Evolutionary conservation across 2,888 invertebrate genomes (phyloP), one percentile per base, ranked within the genome.

Genomic region (Oligia latruncula): DNA sequence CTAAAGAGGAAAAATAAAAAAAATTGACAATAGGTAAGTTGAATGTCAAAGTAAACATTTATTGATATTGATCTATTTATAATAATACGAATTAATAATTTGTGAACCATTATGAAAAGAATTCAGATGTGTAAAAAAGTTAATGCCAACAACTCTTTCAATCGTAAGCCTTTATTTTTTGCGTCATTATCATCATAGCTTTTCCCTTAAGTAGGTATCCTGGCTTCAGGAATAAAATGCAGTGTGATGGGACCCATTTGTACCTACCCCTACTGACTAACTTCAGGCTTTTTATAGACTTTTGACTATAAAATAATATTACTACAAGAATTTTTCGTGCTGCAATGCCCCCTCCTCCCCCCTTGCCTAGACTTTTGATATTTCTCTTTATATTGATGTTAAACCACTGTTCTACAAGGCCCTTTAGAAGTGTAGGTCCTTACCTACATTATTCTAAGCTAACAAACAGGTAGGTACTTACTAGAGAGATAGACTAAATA

Each of bases 111-210:
- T 64, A 92, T 92, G 92, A 91, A 90, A 80, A 91, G 87, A 84
- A 76, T 83, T 68, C 85, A 89, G 62, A 78, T 65, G 66, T 86
- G 81, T 83, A 88, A 89, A 78, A 91, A 90, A 81, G 84, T 90
- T 64, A 90, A 93, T 85, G 81, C 91, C 29, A 92, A 91, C 71
- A 89, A 84, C 29, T 77, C 85, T 49, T 86, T 82, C 11, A 90
- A 88, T 76, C 82, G 91, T 93, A 85, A 90, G 92, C 71, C 0
- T 17, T 55, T 75, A 74, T 74, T 78, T 74, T 74, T 62, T 80
- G 85, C 62, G 55, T 77, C 55, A 40, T 71, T 67, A 46, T 20
- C 64, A 35, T 20, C 64, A 55, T 58, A 17, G n/a, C 15, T 15
- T 65, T 74, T 35, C 11, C 15, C 29, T 0, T 55, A n/a, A 40